phyloP scores from a whole-genome alignment of 2,888 invertebrate genomes.

The Xanthorhoe designata region DNA sequence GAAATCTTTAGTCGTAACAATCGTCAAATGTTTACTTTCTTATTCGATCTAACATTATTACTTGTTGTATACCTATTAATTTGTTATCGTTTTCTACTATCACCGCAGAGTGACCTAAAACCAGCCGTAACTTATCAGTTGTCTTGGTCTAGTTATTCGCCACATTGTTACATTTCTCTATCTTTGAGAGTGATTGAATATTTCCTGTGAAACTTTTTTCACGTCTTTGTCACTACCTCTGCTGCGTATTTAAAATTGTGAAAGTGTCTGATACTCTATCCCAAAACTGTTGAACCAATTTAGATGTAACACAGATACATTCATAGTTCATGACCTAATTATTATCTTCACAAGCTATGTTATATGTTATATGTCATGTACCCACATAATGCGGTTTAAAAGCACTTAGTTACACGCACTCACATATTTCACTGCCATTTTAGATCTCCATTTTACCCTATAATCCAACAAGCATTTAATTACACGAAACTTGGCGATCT shows the following conservation, averaged over 20 bases:
- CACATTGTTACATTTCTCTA: slow-evolving; percentile 18
- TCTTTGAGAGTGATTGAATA: slow-evolving; percentile 17
- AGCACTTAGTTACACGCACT: slow-evolving; percentile 19
- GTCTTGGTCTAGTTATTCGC: slow-evolving; percentile 34
- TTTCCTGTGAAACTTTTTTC: slow-evolving; percentile 16
- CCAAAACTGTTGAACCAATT: background rate
- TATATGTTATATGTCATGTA: background rate
- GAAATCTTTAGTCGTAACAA: too few species aligned
- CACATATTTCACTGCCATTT: slow-evolving; percentile 29
- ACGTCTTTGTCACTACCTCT: background rate
- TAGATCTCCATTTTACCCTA: slow-evolving; percentile 42
- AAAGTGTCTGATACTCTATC: background rate
- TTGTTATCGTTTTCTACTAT: slow-evolving; percentile 32
- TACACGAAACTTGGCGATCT: slow-evolving; percentile 52
- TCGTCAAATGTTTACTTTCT: too few species aligned
- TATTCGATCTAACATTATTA: background rate
- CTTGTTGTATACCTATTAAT: slow-evolving; percentile 7
- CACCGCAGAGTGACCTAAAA: slow-evolving; percentile 34
- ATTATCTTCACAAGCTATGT: background rate
- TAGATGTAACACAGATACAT: background rate
- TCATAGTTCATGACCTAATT: background rate
- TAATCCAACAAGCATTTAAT: slow-evolving; percentile 52
- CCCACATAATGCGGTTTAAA: background rate
- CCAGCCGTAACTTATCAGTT: slow-evolving; percentile 30
- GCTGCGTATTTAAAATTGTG: background rate